These are phyloP conservation scores for Catharus minimus DNA, from an alignment of 2,113 vertebrate genomes.

Conservation along the genomic window DNA sequence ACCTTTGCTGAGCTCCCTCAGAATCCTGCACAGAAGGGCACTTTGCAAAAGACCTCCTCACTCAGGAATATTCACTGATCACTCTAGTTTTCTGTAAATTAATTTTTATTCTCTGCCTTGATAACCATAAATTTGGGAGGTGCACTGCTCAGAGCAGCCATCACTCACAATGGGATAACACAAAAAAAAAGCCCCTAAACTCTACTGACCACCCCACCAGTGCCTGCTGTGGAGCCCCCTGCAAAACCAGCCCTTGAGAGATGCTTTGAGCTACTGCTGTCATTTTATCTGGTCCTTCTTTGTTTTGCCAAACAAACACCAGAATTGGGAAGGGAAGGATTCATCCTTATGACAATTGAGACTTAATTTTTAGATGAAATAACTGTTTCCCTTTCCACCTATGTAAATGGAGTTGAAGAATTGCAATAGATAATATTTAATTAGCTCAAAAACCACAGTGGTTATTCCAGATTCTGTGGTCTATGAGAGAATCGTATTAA, in stretches of 20 bases:
- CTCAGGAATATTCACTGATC: background rate
- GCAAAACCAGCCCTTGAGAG: background rate
- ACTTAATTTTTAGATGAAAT: background rate
- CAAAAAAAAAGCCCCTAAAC: background rate
- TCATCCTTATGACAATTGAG: background rate
- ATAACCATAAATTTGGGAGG: accelerated
- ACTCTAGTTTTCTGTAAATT: background rate
- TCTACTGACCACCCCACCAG: background rate
- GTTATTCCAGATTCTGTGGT: constrained; percentile 7
- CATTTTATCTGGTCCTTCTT: background rate
- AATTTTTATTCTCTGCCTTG: background rate
- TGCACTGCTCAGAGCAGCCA: background rate
- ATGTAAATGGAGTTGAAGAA: background rate
- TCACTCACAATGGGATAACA: accelerated
- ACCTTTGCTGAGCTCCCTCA: background rate
- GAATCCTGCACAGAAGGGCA: background rate
- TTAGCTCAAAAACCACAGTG: background rate
- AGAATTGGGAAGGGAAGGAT: background rate
- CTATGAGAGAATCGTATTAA: background rate
- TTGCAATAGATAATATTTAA: background rate
- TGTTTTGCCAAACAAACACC: background rate
- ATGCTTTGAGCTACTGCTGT: background rate
- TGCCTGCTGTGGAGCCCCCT: background rate
- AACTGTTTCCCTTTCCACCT: background rate
- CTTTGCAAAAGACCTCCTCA: background rate